Base-by-base conservation (phyloP, 1,140 invertebrate species). In the Drosophila neocordata region DNA sequence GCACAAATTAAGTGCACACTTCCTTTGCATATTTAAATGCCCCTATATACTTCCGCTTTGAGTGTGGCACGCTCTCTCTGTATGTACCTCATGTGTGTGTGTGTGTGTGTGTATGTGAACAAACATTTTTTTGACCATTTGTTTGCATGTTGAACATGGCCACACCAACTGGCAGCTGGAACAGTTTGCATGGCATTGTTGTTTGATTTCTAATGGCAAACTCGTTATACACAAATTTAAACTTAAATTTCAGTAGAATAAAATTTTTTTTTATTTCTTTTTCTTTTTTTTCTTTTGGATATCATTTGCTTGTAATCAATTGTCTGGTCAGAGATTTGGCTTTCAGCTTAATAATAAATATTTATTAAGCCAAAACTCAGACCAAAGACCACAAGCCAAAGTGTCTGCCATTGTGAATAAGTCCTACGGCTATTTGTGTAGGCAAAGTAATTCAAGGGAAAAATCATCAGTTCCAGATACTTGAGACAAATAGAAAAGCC, bases 21-120 rank as follows among this genome's bases (percentile, higher is more conserved):
- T 87, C 82, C 82, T 87, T 88, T 87, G 82, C 82, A 87, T 87
- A 87, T 87, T 87, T 87, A 87, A 87, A 87, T 87, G 83, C 83
- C 82, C 82, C 83, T 87, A 87, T 87, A 88, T 82, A 87, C 82
- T 88, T 87, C 82, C 82, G 82, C 72, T 88, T 79, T 78, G 74
- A 82, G 82, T 75, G 64, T 62, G 60, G 65, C 51, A 68, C 55
- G 13, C 22, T 48, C 51, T 44, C 27, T 31, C 27, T 31, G 31
- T 15, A 34, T 38, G 31, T 15, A 48, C 24, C 27, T 31, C 31
- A 44, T n/a, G 27, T 15, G 53, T 48, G 37, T 37, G 41, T 63
- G 41, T 69, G 53, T 69, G 35, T 64, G 48, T 48, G 63, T 65
- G 63, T 65, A 69, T 77, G 69, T 75, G 77, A 56, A 77, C 79